A percentile compares a stretch with the other conserved stretches of the same genome.
Conservation (phyloP, 2,797 vertebrate genomes). For the Lates japonicus region DNA sequence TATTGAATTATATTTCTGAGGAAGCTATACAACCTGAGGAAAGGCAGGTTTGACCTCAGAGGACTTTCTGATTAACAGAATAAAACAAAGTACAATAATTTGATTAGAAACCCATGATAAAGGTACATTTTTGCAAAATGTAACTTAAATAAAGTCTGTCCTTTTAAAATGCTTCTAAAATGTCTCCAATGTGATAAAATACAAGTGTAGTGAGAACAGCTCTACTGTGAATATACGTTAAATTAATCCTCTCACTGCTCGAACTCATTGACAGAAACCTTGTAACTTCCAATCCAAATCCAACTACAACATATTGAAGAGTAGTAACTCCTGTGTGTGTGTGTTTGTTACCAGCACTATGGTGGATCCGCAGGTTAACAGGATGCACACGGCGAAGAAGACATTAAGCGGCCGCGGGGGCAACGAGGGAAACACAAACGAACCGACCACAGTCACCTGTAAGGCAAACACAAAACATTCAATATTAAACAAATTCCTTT, state of each 20-base stretch:
- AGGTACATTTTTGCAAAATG: too few relatives aligned
- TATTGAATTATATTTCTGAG: neutral
- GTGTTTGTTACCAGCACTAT: conserved; percentile 90
- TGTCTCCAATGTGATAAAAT: too few relatives aligned
- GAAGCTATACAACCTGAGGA: too few relatives aligned
- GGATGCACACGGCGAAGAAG: conserved; percentile 97
- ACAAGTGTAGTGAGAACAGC: too few relatives aligned
- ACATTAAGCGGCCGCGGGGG: conserved; percentile 95
- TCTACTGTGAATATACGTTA: too few relatives aligned
- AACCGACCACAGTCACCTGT: conserved; percentile 96
- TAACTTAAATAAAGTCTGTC: too few relatives aligned
- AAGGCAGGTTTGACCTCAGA: too few relatives aligned
- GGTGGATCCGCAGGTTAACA: conserved; percentile 91
- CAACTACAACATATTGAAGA: neutral
- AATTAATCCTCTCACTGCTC: too few relatives aligned
- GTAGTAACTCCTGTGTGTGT: neutral
- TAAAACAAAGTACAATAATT: neutral
- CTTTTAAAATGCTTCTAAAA: too few relatives aligned
- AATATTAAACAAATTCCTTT: neutral
- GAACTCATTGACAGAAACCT: too few relatives aligned
- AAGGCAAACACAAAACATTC: neutral
- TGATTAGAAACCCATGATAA: neutral
- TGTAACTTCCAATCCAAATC: neutral
- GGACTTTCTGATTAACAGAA: neutral
- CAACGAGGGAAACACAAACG: conserved; percentile 94